phyloP scores from a whole-genome alignment of 2,888 invertebrate species.

The Argynnis bischoffii region DNA sequence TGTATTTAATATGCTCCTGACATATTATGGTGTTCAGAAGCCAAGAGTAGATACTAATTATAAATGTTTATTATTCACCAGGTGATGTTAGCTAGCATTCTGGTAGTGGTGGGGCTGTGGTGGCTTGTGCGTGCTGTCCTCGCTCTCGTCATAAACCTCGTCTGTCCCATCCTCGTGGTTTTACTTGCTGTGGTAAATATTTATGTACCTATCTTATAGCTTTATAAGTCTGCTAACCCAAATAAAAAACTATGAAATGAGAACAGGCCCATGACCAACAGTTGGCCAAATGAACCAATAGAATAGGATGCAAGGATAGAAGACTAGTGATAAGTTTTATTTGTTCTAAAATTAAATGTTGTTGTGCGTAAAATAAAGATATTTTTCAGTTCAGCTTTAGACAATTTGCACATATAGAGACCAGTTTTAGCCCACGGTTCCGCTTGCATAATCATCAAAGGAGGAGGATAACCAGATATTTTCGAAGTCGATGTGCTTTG shows the following conservation, averaged over 20 bases:
- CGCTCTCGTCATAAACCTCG: slow-evolving; percentile 60
- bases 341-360: too few species aligned
- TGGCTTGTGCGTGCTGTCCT: slow-evolving; percentile 67
- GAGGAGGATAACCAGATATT: too few species aligned
- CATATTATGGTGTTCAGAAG: not conserved
- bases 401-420: too few species aligned
- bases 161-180: slow-evolving; percentile 68
- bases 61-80: slow-evolving; percentile 36
- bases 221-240: not conserved
- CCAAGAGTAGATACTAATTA: not conserved
- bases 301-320: too few species aligned
- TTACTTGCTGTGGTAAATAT: slow-evolving; percentile 63
- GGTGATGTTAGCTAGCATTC: slow-evolving; percentile 71
- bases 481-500: too few species aligned
- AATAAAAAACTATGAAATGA: not conserved
- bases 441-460: too few species aligned
- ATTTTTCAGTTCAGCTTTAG: too few species aligned
- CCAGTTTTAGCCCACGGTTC: too few species aligned
- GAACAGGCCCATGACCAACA: too few species aligned
- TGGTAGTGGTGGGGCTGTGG: slow-evolving; percentile 70
- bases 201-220: not conserved
- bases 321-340: too few species aligned
- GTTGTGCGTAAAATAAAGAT: too few species aligned
- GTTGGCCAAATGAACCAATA: not conserved
- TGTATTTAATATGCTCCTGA: too few species aligned